phyloP scores from a whole-genome alignment of 2,797 vertebrate genomes.

The Megalops cyprinoides region DNA sequence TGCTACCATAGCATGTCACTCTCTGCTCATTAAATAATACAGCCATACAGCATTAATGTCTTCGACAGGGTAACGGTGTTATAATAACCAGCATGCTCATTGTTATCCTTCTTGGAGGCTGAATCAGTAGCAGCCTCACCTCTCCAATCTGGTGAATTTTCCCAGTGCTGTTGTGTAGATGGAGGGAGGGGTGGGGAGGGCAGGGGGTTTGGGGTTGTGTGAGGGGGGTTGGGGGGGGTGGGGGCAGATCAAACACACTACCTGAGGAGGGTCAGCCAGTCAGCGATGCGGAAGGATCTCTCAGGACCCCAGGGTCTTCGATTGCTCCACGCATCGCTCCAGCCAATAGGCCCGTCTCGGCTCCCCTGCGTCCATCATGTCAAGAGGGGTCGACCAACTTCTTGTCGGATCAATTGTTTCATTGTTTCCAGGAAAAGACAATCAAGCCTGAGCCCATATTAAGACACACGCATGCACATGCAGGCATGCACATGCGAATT shows the following conservation, averaged over 20 bases:
- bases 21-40: not conserved
- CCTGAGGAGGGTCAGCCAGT: constrained; percentile 25
- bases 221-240: not conserved
- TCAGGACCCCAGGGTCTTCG: constrained; percentile 29
- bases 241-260: constrained; percentile 26
- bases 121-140: not conserved
- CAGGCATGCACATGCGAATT: too few relatives aligned
- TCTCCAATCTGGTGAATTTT: not conserved
- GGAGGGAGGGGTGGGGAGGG: not conserved
- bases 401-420: constrained; percentile 38
- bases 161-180: not conserved
- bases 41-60: not conserved
- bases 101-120: not conserved
- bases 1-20: not conserved
- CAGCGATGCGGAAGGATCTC: constrained; percentile 4
- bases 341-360: constrained; percentile 28
- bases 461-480: not conserved
- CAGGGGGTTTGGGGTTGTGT: not conserved
- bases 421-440: constrained; percentile 30
- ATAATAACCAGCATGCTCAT: constrained; percentile 1
- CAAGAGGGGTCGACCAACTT: constrained; percentile 33
- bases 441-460: constrained; percentile 1
- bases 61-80: not conserved
- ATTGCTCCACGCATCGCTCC: constrained; percentile 25
- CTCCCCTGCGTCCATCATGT: constrained; percentile 22